Evolutionary conservation across 2,113 vertebrate genomes (phyloP).

Genomic region (Sclerurus mexicanus): DNA sequence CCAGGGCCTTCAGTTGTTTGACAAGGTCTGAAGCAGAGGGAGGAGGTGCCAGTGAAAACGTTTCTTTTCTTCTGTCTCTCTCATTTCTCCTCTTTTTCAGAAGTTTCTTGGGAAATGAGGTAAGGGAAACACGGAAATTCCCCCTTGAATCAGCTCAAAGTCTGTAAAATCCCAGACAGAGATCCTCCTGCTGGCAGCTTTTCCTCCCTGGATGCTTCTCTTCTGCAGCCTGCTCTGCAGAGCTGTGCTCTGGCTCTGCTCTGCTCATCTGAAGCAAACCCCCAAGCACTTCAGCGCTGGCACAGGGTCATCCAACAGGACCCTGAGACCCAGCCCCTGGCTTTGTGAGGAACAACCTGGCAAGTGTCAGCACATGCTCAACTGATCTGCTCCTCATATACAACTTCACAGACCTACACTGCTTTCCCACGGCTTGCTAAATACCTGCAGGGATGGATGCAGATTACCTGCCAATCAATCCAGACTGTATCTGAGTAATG

Average conservation of each 20-base stretch:
- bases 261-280: neutral
- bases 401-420: neutral
- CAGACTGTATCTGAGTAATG: neutral
- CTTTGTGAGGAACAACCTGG: neutral
- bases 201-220: neutral
- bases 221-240: neutral
- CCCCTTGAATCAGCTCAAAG: neutral
- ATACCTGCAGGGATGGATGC: neutral
- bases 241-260: neutral
- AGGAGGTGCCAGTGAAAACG: neutral
- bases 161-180: neutral
- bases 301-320: fast-evolving
- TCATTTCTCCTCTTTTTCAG: neutral
- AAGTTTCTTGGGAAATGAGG: neutral
- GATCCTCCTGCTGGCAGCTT: neutral
- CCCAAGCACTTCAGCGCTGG: neutral
- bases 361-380: neutral
- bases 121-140: neutral
- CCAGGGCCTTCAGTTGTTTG: neutral
- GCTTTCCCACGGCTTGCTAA: neutral
- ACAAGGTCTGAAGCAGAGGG: neutral
- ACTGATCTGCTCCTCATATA: neutral
- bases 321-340: neutral
- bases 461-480: neutral
- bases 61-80: neutral